Base-by-base conservation (phyloP, 2,888 invertebrate species). In the Metalampra italica region DNA sequence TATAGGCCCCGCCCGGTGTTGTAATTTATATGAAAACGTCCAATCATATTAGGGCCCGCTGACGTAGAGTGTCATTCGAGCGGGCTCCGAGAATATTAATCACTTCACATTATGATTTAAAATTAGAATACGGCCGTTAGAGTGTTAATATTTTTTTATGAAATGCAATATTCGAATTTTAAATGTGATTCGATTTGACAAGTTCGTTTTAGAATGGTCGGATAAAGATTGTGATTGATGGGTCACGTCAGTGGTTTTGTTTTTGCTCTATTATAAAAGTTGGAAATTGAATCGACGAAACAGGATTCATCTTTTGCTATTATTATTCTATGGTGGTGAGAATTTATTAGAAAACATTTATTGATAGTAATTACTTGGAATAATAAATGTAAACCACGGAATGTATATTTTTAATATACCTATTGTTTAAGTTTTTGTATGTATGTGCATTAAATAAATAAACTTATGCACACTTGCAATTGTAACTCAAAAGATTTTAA, bases 11-110 rank as follows among this genome's bases (percentile, higher is more conserved):
- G 76, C 78, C 81, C 71, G 72, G 66, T 60, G 73, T 71, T 69
- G 75, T 77, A 72, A 82, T 84, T 82, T 82, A 81, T 83, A 82
- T 77, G 73, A 66, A 82, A 79, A 78, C 79, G 86, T 86, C 87
- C 86, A 88, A 87, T 87, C 84, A 74, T 74, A 82, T 88, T 84
- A 84, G 64, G 65, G 67, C 66, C 59, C 70, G 78, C 60, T 83
- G 82, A 85, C 82, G 73, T 77, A 72, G 72, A 77, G 76, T 85
- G 78, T 75, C 77, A 74, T 64, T 71, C 64, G 60, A 57, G 56
- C 59, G 68, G 65, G 71, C 65, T 60, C 68, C 57, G 64, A 65
- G 72, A 71, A 77, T 79, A 82, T 82, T 82, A 82, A 85, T 86
- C 83, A 84, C 72, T 55, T 65, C 67, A 62, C 47, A 57, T 71